Percentiles rank a stretch among this genome's conserved stretches.
Evolutionary conservation across 2,797 vertebrate species (phyloP).

Genomic region (Pitangus sulphuratus): DNA sequence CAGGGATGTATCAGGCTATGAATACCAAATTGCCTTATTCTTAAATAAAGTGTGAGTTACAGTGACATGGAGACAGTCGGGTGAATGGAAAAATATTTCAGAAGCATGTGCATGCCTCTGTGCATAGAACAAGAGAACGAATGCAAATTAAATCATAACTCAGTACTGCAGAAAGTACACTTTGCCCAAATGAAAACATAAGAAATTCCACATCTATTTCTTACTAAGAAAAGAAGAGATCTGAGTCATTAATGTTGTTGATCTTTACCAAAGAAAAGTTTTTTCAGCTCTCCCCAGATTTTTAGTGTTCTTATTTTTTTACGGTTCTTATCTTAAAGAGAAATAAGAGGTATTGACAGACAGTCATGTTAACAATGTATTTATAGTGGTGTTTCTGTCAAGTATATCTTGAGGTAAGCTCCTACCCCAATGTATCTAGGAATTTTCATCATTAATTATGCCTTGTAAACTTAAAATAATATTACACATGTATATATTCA

Average conservation of each 20-base stretch:
- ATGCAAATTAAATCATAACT: not conserved
- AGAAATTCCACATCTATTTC: not conserved
- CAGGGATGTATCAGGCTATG: rapidly evolving
- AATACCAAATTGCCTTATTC: not conserved
- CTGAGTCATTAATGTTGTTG: not conserved
- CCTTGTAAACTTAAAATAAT: no score
- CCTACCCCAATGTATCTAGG: no score
- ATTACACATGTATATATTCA: no score
- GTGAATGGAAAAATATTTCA: not conserved
- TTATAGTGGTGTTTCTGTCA: no score
- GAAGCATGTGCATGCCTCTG: not conserved
- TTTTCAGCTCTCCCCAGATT: rapidly evolving
- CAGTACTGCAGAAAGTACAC: not conserved
- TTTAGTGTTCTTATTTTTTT: not conserved
- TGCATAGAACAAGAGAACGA: not conserved
- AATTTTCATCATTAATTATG: no score
- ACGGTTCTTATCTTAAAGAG: not conserved
- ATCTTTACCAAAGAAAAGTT: not conserved
- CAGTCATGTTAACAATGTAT: not conserved
- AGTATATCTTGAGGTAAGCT: no score
- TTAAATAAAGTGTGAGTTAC: not conserved
- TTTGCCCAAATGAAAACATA: not conserved
- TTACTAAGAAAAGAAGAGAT: not conserved
- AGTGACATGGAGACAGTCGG: not conserved
- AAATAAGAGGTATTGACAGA: not conserved